Conservation (phyloP, 2,113 vertebrate species). For the Syrrhaptes paradoxus region DNA sequence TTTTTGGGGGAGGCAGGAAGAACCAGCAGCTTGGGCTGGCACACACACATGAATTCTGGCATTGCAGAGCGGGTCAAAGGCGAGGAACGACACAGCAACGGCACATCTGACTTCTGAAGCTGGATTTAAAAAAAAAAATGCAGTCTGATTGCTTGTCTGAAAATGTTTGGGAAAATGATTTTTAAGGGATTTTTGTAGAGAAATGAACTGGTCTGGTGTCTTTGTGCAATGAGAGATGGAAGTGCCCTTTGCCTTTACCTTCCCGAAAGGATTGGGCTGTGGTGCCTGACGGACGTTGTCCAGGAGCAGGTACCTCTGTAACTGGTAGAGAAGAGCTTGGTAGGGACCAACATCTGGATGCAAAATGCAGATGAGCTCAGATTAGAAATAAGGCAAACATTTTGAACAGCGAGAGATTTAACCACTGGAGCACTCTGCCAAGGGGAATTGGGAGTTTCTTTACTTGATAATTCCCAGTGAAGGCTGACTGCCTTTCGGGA, state of each 20-base stretch:
- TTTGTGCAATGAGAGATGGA: neutral
- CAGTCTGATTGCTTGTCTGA: neutral
- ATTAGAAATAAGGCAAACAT: neutral
- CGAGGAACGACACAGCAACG: accelerated
- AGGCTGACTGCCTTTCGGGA: neutral
- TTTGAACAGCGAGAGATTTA: neutral
- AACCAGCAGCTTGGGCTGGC: neutral
- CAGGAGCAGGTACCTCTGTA: neutral
- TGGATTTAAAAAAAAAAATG: neutral
- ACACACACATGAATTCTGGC: neutral
- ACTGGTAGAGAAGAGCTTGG: neutral
- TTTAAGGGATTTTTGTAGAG: neutral
- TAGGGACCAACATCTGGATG: neutral
- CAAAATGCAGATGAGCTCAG: neutral
- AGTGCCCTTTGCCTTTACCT: neutral
- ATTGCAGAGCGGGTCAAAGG: conserved; percentile 1
- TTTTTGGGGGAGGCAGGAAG: neutral
- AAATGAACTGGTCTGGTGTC: neutral
- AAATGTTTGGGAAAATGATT: neutral
- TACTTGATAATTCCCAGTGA: neutral
- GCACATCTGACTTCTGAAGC: neutral
- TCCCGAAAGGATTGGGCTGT: neutral
- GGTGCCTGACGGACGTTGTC: neutral
- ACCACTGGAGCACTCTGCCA: neutral
- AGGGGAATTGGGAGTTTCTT: neutral